These are phyloP conservation scores for Hemibagrus guttatus DNA, from an alignment of 2,797 vertebrate genomes.

Conservation along the genomic window DNA sequence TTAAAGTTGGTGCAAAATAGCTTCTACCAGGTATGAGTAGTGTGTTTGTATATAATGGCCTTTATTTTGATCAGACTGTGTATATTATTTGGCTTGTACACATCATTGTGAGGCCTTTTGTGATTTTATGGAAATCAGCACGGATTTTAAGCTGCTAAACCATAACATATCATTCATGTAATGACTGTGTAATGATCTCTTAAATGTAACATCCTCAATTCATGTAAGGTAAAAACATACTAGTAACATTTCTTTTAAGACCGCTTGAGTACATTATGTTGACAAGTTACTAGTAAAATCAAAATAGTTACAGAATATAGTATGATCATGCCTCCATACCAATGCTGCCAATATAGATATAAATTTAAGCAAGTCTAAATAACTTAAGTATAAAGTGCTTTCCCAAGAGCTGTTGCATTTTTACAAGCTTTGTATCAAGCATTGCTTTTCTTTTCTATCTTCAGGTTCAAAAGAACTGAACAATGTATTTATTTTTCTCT, in stretches of 20 bases:
- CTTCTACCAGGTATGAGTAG: conserved; percentile 19
- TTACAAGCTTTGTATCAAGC: conserved; percentile 49
- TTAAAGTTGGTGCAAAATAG: conserved; percentile 59
- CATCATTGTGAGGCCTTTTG: conserved; percentile 58
- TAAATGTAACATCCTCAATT: conserved; percentile 34
- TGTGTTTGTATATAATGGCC: conserved; percentile 71
- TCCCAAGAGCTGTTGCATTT: conserved; percentile 61
- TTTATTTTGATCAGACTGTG: conserved; percentile 62
- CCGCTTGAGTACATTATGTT: conserved; percentile 39
- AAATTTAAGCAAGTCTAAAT: background rate
- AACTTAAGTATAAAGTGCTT: conserved; percentile 43
- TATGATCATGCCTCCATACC: conserved; percentile 57
- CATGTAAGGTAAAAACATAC: conserved; percentile 46
- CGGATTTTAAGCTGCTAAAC: conserved; percentile 62
- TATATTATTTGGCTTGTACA: conserved; percentile 57
- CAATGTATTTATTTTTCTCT: conserved; percentile 57
- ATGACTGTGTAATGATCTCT: conserved; percentile 39
- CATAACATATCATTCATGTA: conserved; percentile 18
- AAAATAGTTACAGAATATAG: conserved; percentile 57
- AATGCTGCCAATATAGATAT: conserved; percentile 45
- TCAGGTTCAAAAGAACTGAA: conserved; percentile 40
- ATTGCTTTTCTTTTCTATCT: conserved; percentile 53
- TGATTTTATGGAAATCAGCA: conserved; percentile 68
- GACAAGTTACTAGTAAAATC: conserved; percentile 64
- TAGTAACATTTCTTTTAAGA: conserved; percentile 59